Evolutionary conservation across 2,113 vertebrate species (phyloP), one percentile per base, ranked within the genome.

Genomic region (Probosciger aterrimus): DNA sequence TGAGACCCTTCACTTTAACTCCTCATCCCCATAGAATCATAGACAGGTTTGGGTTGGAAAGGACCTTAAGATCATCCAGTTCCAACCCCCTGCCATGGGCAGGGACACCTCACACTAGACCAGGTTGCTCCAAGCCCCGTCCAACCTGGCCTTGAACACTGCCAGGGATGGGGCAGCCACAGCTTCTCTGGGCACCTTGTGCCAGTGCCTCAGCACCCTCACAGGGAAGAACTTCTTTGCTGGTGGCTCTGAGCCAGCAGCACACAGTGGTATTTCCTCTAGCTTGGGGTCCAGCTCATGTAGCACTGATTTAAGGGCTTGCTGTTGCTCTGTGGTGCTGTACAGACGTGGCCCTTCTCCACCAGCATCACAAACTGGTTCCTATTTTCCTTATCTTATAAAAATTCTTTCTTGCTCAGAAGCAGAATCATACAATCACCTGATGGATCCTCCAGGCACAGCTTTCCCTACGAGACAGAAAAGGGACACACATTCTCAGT

Each of bases 51-150:
- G 11, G 53, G 53, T 20, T 55, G 53, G 53, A 57, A 57, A 33
- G 53, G 53, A 33, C 19, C 7, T 57, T 33, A 33, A 0, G 10
- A 1, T 33, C 53, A 20, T 14, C 31, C 53, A 57, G 31, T 20
- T 57, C 18, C 31, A 33, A 33, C 1, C 31, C 31, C 11, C 31
- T 57, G 31, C 31, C 53, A 33, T 6, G 11, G 53, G 53, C 31
- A 57, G 18, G 18, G 18, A 20, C 8, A 33, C 22, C 22, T 23
- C 0, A 0, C 33, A 35, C 33, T 1, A 35, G 14, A 59, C 3
- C 14, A 35, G 20, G 9, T 16, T 59, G 33, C 6, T 59, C 22
- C 33, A 59, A 59, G 57, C 33, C 33, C 8, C 33, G 1, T 15
- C 22, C 57, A 59, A 16, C 57, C 9, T 10, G 33, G 33, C 57